Evolutionary conservation across 2,113 vertebrate species (phyloP), one percentile per base, ranked within the genome.

Genomic region (Pomatorhinus ruficollis): DNA sequence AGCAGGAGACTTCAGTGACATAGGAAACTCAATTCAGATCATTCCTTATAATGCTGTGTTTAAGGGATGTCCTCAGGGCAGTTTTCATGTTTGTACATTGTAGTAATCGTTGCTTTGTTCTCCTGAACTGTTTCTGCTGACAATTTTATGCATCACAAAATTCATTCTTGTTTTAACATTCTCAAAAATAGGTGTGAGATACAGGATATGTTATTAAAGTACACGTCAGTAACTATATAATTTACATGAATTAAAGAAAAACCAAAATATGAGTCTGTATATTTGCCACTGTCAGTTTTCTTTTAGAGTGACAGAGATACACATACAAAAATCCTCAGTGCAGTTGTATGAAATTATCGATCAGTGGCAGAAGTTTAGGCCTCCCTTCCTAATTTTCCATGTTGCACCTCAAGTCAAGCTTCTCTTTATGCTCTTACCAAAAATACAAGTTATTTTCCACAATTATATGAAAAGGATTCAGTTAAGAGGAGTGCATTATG

Each of bases 1-100:
- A 83, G 64, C 72, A 85, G 66, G 31, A 61, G 70, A 66, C 49
- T 91, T 89, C 45, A 93, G 82, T 83, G 71, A 88, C 63, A 69
- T 8, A 68, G 81, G 90, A 90, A 93, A 85, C 65, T 82, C 61
- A 57, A 49, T 61, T 49, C 21, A 49, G 39, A 61, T 25, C 45
- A 56, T 85, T 87, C 78, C 42, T 74, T 65, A 23, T 8, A 87
- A 68, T 12, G 9, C 49, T 59, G 70, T 83, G 78, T 85, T 94
- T 88, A 74, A 96, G 47, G 66, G 75, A 86, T 70, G 44, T 74
- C 89, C 91, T 93, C 45, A 63, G 84, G 84, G 78, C 82, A 83
- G 68, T 47, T 90, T 89, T 87, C 71, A 33, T 53, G 47, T 83
- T 93, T 75, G 66, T 60, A 66, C 47, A 39, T 57, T 64, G 74